A percentile compares a stretch with the other conserved stretches of the same genome.
Conservation (phyloP, 2,888 invertebrate species). For the Xylocampa areola region DNA sequence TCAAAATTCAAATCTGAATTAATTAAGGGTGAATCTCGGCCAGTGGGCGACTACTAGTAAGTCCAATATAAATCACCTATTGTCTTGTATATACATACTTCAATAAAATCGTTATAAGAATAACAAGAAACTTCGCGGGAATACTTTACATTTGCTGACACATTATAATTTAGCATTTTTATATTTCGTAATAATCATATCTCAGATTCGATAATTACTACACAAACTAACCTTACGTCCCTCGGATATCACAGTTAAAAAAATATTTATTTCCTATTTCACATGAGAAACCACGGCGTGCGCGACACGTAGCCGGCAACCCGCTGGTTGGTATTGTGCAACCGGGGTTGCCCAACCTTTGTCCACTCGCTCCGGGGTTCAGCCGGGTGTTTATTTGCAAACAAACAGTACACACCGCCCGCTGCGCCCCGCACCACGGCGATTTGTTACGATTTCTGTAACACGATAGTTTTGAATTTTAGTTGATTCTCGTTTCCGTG, state of each 20-base stretch:
- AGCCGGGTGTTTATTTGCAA: constrained; percentile 89
- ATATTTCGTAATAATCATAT: constrained; percentile 38
- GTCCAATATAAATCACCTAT: too few species aligned
- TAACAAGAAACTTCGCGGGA: background rate
- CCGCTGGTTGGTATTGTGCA: constrained; percentile 81
- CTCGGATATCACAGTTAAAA: constrained; percentile 53
- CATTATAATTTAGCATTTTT: constrained; percentile 14
- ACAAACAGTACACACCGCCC: constrained; percentile 80
- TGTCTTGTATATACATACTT: too few species aligned
- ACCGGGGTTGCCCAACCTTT: constrained; percentile 62
- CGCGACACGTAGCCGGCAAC: constrained; percentile 69
- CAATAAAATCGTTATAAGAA: background rate
- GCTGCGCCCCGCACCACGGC: constrained; percentile 72
- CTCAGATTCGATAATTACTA: constrained; percentile 47
- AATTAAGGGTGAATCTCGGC: too few species aligned
- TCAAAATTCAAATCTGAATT: too few species aligned
- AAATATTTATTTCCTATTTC: constrained; percentile 76
- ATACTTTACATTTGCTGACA: constrained; percentile 2
- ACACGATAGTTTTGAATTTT: constrained; percentile 72
- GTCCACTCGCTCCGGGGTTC: constrained; percentile 65
- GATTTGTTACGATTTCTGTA: constrained; percentile 83
- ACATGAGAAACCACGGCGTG: constrained; percentile 77
- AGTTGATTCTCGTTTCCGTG: constrained; percentile 36
- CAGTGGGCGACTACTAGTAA: too few species aligned
- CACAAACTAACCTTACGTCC: constrained; percentile 49